Evolutionary conservation across 2,888 invertebrate species (phyloP), one percentile per base, ranked within the genome.

Genomic region (Agrilus biguttatus): DNA sequence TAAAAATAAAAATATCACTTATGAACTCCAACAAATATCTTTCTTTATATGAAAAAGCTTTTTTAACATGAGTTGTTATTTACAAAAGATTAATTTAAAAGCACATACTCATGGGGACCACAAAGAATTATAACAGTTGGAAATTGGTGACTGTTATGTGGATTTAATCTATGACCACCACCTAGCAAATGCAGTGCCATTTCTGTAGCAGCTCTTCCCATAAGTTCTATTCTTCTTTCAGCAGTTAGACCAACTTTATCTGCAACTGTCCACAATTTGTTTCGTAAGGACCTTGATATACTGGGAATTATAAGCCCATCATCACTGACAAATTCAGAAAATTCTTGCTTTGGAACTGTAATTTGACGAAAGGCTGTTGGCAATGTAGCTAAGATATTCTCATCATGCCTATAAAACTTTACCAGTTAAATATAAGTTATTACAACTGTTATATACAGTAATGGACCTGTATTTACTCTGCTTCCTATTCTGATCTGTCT

Each of bases 141-240:
- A 73, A 80, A 76, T 68, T 92, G 92, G 68, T 92, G 92, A 48
- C 80, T 80, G 66, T 92, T 92, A 55, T 83, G 78, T 37, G 89
- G 83, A 60, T 84, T 87, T 44, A 91, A 70, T 42, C 90, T 72
- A 55, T 88, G 81, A 33, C 80, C 83, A 41, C 92, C 91, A 35
- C 92, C 92, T 45, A 87, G 68, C 41, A 92, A 70, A 53, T 84
- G 81, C 10, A 88, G 73, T 47, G 83, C 82, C 69, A 91, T 81
- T 68, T 92, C 92, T 43, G 83, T 78, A 23, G 83, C 80, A 36
- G 87, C 88, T 49, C 91, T 75, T 36, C 89, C 90, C 59, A 89
- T 72, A 58, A 89, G 74, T 65, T 86, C 83, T 42, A 78, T 69
- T 61, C 80, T 72, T 43, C 82, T 73, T 45, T 79, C 78, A 59